Evolutionary conservation across 2,888 invertebrate genomes (phyloP).

Genomic region (Dicycla oo): DNA sequence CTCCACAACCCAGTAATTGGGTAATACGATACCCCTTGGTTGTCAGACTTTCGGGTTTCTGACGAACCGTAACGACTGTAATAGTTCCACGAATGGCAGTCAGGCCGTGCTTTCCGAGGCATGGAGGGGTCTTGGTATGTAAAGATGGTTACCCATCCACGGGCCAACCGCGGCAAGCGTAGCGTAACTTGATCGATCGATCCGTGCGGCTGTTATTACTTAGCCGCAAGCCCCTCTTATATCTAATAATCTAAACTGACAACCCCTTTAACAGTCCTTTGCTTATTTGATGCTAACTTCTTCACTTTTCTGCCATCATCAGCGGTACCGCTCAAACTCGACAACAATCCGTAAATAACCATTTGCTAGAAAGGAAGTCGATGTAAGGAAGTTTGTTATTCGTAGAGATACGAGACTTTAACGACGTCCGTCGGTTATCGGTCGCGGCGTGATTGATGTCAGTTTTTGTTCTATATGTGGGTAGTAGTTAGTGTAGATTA

Average conservation of each 20-base stretch:
- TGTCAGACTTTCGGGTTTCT: too few relatives aligned
- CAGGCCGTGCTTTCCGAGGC: too few relatives aligned
- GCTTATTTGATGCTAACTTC: background rate
- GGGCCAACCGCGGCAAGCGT: too few relatives aligned
- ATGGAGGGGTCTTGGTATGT: too few relatives aligned
- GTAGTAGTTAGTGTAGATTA: constrained; percentile 33
- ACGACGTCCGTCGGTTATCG: constrained; percentile 69
- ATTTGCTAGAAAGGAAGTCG: constrained; percentile 57
- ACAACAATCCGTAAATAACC: constrained; percentile 53
- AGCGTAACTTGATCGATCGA: too few relatives aligned
- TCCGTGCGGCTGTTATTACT: too few relatives aligned
- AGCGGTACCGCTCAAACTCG: constrained; percentile 17
- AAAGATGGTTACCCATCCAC: too few relatives aligned
- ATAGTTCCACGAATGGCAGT: too few relatives aligned
- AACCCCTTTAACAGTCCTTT: background rate
- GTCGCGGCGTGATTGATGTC: constrained; percentile 68
- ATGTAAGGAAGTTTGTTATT: constrained; percentile 61
- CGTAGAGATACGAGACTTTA: constrained; percentile 61
- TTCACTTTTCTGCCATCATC: constrained; percentile 13
- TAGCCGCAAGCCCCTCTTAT: too few relatives aligned
- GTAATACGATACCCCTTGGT: too few relatives aligned
- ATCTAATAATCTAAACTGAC: constrained; percentile 4
- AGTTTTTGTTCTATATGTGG: constrained; percentile 41
- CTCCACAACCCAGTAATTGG: too few relatives aligned
- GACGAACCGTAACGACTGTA: too few relatives aligned